These are phyloP conservation scores for Zhuqinia jingwanae DNA, from an alignment of 2,888 invertebrate species.

Conservation along the genomic window DNA sequence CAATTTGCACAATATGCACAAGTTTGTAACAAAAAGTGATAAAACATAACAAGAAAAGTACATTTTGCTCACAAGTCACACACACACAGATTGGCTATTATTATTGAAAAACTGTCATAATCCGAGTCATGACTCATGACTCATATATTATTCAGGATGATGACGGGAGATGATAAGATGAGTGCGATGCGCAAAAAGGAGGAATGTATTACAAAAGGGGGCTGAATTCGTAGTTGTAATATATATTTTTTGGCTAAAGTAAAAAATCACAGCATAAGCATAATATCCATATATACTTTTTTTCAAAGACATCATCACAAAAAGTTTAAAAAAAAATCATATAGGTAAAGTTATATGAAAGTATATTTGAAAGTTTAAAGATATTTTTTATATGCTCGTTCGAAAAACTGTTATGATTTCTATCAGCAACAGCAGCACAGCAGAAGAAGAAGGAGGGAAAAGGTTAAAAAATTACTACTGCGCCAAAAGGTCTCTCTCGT, in stretches of 20 bases:
- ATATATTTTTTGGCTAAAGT: neutral
- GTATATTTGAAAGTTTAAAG: no score
- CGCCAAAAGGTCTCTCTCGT: constrained; percentile 6
- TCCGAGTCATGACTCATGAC: neutral
- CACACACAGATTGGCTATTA: no score
- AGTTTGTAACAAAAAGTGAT: no score
- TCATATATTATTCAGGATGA: no score
- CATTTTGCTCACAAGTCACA: no score
- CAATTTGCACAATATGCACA: neutral
- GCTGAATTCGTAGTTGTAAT: neutral
- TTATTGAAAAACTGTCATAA: no score
- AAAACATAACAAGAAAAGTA: no score
- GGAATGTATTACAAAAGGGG: neutral
- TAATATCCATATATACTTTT: no score
- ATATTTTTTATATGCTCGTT: neutral
- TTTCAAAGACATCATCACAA: no score
- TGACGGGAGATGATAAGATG: constrained; percentile 1
- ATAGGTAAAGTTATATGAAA: no score
- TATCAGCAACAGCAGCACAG: no score
- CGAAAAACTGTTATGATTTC: constrained; percentile 21
- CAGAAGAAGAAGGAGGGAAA: neutral
- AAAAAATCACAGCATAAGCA: neutral
- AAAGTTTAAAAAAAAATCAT: no score
- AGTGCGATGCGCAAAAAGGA: neutral
- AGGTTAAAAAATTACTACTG: neutral